phyloP scores from a whole-genome alignment of 2,888 invertebrate genomes.

The Diploptera punctata region DNA sequence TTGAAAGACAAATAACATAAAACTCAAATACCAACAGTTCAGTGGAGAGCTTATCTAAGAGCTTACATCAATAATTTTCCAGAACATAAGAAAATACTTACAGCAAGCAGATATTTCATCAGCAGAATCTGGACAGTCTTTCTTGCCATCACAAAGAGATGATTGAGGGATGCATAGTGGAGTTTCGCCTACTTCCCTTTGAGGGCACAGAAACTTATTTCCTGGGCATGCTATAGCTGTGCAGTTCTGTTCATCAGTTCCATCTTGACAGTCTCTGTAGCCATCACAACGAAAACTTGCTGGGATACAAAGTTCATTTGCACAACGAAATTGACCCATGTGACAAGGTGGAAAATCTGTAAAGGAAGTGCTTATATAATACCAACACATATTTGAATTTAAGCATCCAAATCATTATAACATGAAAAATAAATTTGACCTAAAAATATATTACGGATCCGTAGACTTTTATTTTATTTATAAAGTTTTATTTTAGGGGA shows the following conservation, averaged over 20 bases:
- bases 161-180: constrained; percentile 88
- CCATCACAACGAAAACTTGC: constrained; percentile 84
- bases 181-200: constrained; percentile 71
- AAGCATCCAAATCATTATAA: no score
- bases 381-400: no score
- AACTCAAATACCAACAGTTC: no score
- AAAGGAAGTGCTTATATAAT: constrained; percentile 37
- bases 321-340: constrained; percentile 90
- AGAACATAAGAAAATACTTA: no score
- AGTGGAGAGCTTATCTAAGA: no score
- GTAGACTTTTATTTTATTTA: no score
- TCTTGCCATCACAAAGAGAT: constrained; percentile 89
- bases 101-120: constrained; percentile 91
- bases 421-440: no score
- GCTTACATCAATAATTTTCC: no score
- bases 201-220: constrained; percentile 89
- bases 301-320: constrained; percentile 93
- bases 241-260: constrained; percentile 88
- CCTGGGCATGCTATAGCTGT: constrained; percentile 87
- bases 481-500: no score
- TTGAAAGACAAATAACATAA: no score
- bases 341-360: constrained; percentile 90
- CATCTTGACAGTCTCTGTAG: constrained; percentile 90
- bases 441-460: no score
- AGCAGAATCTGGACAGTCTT: constrained; percentile 89